These are phyloP conservation scores for Drosophila melanica DNA, from an alignment of 1,140 invertebrate species.

Conservation along the genomic window DNA sequence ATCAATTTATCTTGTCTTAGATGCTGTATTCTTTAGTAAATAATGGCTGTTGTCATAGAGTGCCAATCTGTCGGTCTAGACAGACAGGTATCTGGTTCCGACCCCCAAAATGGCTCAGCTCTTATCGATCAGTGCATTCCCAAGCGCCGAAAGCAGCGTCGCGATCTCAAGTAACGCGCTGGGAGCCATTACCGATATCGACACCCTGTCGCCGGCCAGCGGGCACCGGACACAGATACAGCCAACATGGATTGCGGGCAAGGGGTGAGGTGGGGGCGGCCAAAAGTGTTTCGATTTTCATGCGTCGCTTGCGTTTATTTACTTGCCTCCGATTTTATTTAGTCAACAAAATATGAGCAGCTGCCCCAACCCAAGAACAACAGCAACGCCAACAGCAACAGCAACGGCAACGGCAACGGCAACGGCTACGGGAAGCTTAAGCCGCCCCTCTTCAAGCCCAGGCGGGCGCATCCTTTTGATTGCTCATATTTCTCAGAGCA, in stretches of 20 bases:
- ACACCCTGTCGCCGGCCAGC: slow-evolving; percentile 24
- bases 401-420: too few relatives aligned
- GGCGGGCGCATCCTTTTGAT: slow-evolving; percentile 67
- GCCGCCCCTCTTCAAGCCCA: neutral
- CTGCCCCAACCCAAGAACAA: neutral
- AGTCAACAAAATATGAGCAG: slow-evolving; percentile 51
- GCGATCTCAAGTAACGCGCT: slow-evolving; percentile 16
- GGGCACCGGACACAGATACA: slow-evolving; percentile 24
- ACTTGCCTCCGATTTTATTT: slow-evolving; percentile 67
- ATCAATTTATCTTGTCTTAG: too few relatives aligned
- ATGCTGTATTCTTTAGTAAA: too few relatives aligned
- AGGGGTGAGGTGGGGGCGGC: neutral
- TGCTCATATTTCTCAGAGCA: slow-evolving; percentile 63
- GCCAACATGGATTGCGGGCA: neutral
- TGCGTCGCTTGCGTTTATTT: slow-evolving; percentile 59
- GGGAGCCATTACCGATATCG: slow-evolving; percentile 37
- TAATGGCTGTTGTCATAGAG: too few relatives aligned
- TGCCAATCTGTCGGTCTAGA: neutral
- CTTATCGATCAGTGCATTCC: slow-evolving; percentile 23
- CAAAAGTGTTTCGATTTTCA: slow-evolving; percentile 22
- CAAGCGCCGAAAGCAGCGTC: slow-evolving; percentile 11
- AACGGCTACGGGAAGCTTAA: too few relatives aligned
- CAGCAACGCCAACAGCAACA: neutral
- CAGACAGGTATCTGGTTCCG: slow-evolving; percentile 4
- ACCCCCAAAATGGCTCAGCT: neutral